Conservation (phyloP, 2,888 invertebrate genomes). For the Nemurella pictetii region DNA sequence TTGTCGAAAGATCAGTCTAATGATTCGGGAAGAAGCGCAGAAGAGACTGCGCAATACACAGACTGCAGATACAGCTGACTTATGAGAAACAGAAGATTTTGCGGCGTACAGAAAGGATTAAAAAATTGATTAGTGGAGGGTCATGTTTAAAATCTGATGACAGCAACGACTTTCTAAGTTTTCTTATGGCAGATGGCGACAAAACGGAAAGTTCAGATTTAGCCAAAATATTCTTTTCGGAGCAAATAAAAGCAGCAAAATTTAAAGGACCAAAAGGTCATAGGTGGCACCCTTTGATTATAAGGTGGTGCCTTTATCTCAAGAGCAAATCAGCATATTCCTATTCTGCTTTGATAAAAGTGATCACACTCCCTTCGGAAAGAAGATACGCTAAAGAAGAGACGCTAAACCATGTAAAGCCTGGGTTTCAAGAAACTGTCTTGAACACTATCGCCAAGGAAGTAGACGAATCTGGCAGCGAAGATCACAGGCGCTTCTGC, state of each 20-base stretch:
- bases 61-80: background rate
- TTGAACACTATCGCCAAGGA: background rate
- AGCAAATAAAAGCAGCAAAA: constrained; percentile 10
- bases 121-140: background rate
- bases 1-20: background rate
- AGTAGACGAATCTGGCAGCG: background rate
- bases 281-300: constrained; percentile 7
- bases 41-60: background rate
- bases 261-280: background rate
- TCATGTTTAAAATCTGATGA: too few species aligned
- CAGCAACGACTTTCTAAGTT: constrained; percentile 1
- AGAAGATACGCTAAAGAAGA: background rate
- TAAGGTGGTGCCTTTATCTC: constrained; percentile 17
- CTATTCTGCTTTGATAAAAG: background rate
- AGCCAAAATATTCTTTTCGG: background rate
- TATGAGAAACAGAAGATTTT: background rate
- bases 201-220: background rate
- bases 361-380: constrained; percentile 3
- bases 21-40: background rate
- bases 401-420: background rate
- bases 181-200: background rate
- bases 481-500: constrained; percentile 6
- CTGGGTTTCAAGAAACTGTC: background rate
- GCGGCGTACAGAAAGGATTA: background rate
- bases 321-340: background rate